phyloP scores from a whole-genome alignment of 2,113 vertebrate genomes.

The Solea solea region DNA sequence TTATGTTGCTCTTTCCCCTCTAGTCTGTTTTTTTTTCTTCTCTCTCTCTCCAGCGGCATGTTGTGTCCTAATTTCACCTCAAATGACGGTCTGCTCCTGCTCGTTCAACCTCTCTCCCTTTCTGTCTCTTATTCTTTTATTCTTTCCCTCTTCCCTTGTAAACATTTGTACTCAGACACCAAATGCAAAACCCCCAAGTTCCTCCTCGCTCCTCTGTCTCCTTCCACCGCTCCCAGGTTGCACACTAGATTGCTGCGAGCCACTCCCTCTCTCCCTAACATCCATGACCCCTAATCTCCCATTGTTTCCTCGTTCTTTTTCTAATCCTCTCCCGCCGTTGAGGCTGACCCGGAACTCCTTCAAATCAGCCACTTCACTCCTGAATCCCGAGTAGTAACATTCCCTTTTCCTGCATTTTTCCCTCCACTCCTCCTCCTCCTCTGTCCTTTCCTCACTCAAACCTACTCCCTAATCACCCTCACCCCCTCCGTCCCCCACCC shows the following conservation, averaged over 20 bases:
- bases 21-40: conserved; percentile 21
- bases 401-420: conserved; percentile 55
- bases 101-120: conserved; percentile 52
- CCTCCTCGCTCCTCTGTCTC: conserved; percentile 65
- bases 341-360: conserved; percentile 44
- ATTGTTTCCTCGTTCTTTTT: conserved; percentile 27
- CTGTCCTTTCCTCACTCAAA: conserved; percentile 52
- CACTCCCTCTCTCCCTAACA: conserved; percentile 70
- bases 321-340: conserved; percentile 30
- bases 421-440: conserved; percentile 35
- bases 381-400: conserved; percentile 65
- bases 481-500: conserved; percentile 11
- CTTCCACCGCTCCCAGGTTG: conserved; percentile 65
- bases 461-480: conserved; percentile 39
- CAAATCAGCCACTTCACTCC: conserved; percentile 59
- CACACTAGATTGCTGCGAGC: conserved; percentile 60
- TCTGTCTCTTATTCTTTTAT: conserved; percentile 38
- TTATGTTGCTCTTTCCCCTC: conserved; percentile 35
- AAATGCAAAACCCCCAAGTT: conserved; percentile 61
- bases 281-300: conserved; percentile 60
- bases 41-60: conserved; percentile 60
- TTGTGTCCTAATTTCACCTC: conserved; percentile 70
- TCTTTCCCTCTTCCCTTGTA: conserved; percentile 29
- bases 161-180: conserved; percentile 64
- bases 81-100: conserved; percentile 69